Conservation (phyloP, 2,797 vertebrate genomes). For the Hipposideros larvatus region DNA sequence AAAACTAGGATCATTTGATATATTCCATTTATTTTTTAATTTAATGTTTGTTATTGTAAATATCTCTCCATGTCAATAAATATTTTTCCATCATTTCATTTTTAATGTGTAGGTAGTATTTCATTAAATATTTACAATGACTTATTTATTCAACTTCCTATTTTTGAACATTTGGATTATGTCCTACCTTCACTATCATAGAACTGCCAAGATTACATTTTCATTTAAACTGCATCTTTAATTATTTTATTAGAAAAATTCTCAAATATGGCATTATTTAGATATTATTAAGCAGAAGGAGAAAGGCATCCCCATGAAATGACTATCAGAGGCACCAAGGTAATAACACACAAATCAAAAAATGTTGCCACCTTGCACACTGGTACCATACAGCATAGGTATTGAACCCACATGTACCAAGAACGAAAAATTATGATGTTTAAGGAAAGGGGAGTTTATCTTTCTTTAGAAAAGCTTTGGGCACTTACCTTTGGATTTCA, state of each 20-base stretch:
- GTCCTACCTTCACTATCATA: slow-evolving; percentile 38
- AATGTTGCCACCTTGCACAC: not conserved
- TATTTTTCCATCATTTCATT: slow-evolving; percentile 61
- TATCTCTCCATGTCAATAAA: slow-evolving; percentile 59
- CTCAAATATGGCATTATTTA: slow-evolving; percentile 33
- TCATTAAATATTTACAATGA: slow-evolving; percentile 41
- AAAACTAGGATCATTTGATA: slow-evolving; percentile 53
- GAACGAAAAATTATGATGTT: not conserved
- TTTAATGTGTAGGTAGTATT: slow-evolving; percentile 48
- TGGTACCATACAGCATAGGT: not conserved
- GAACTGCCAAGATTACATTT: slow-evolving; percentile 29
- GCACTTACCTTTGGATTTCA: slow-evolving; percentile 56
- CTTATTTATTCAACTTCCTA: slow-evolving; percentile 50
- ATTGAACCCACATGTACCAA: not conserved
- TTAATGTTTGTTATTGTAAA: slow-evolving; percentile 70
- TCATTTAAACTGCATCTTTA: slow-evolving; percentile 44
- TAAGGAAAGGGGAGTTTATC: slow-evolving; percentile 39
- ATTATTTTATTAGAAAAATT: slow-evolving; percentile 61
- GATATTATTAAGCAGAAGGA: slow-evolving; percentile 46
- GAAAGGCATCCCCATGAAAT: slow-evolving; percentile 2
- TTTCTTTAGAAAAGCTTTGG: slow-evolving; percentile 51
- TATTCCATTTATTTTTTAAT: slow-evolving; percentile 56
- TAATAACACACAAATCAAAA: slow-evolving; percentile 45
- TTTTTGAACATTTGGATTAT: slow-evolving; percentile 56
- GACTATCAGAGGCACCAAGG: slow-evolving; percentile 6